Evolutionary conservation across 2,888 invertebrate species (phyloP).

Genomic region (Rhodophaea formosa): DNA sequence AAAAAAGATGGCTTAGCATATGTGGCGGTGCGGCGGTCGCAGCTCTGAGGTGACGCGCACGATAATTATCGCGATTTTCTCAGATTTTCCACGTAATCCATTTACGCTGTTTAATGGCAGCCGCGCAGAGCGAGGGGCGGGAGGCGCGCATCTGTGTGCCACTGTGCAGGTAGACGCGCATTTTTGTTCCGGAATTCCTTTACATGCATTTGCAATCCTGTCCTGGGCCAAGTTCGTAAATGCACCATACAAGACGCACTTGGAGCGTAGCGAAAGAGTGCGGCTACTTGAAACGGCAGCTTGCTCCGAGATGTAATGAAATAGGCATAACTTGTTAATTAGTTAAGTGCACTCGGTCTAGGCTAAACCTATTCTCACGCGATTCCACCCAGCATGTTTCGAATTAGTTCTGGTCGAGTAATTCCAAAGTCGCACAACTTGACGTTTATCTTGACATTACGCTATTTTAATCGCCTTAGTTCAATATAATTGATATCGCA

Average conservation of each 20-base stretch:
- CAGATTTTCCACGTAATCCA: conserved; percentile 76
- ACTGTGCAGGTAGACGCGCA: conserved; percentile 63
- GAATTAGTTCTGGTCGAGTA: conserved; percentile 50
- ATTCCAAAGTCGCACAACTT: conserved; percentile 36
- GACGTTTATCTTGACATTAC: not conserved
- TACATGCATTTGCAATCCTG: conserved; percentile 75
- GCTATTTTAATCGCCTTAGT: too few species aligned
- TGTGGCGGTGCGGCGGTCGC: conserved; percentile 42
- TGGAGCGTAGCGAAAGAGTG: not conserved
- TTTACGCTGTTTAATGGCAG: conserved; percentile 59
- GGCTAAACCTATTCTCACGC: conserved; percentile 29
- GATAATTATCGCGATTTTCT: conserved; percentile 69
- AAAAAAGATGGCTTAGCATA: conserved; percentile 57
- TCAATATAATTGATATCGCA: not conserved
- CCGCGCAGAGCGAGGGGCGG: conserved; percentile 44
- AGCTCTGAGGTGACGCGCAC: conserved; percentile 49
- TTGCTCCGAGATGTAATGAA: conserved; percentile 16
- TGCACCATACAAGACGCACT: conserved; percentile 4
- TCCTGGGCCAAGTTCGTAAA: conserved; percentile 36
- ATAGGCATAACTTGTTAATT: conserved; percentile 27
- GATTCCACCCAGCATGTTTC: conserved; percentile 33
- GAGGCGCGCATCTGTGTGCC: conserved; percentile 50
- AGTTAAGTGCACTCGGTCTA: conserved; percentile 22
- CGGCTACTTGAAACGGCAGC: conserved; percentile 18
- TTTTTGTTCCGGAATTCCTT: conserved; percentile 77